phyloP scores from a whole-genome alignment of 2,797 vertebrate species.

The Taenioides sp. region DNA sequence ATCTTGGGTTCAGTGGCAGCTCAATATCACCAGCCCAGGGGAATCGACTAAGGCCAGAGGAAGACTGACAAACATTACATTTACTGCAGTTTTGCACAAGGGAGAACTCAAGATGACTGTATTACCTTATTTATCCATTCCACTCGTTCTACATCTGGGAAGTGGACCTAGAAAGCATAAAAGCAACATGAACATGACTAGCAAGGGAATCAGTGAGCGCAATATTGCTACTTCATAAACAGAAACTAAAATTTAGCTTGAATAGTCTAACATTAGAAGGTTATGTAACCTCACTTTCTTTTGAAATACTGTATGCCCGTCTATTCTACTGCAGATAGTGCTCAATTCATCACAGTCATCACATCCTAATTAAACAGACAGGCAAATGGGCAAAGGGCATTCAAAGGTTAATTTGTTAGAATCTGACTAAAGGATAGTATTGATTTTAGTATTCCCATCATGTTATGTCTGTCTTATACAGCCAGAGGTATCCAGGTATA shows the following conservation, averaged over 20 bases:
- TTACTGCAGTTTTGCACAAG: constrained; percentile 9
- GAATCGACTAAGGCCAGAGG: constrained; percentile 9
- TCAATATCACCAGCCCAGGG: constrained; percentile 10
- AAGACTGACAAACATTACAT: constrained; percentile 18
- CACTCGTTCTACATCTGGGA: constrained; percentile 94
- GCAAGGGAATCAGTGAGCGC: background rate
- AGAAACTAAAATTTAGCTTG: background rate
- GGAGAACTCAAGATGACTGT: constrained; percentile 28
- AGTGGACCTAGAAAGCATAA: constrained; percentile 84
- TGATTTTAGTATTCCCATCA: background rate
- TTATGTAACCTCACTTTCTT: background rate
- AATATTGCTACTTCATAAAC: background rate
- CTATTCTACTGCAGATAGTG: background rate
- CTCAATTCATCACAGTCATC: background rate
- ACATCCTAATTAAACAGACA: background rate
- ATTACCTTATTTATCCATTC: constrained; percentile 99
- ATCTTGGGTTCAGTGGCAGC: constrained; percentile 25
- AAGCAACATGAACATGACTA: constrained; percentile 26
- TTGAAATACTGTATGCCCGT: background rate
- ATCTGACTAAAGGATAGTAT: background rate
- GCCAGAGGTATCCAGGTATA: background rate
- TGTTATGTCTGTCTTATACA: background rate
- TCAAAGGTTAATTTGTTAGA: background rate
- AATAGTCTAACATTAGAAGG: background rate
- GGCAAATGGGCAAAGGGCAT: constrained; percentile 9